These are phyloP conservation scores for Pristionchus maxplancki DNA, from an alignment of 2,888 invertebrate genomes.

Conservation along the genomic window DNA sequence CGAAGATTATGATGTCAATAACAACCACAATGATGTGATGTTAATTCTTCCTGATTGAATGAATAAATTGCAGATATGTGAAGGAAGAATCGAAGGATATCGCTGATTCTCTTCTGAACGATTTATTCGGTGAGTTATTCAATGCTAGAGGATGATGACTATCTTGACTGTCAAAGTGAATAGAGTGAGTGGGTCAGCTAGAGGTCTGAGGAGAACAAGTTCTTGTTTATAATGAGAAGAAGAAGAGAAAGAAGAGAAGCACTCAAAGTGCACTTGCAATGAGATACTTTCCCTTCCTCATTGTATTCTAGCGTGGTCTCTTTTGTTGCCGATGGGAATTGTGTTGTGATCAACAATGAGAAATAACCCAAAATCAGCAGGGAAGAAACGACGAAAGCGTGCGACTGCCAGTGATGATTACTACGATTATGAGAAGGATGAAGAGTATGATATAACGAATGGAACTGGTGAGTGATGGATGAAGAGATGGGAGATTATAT, in stretches of 20 bases:
- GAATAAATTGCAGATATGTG: constrained; percentile 21
- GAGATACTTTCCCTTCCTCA: background rate
- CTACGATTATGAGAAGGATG: constrained; percentile 69
- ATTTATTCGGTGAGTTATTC: constrained; percentile 60
- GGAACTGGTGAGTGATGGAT: constrained; percentile 32
- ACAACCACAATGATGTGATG: background rate
- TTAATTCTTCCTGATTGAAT: background rate
- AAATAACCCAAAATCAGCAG: constrained; percentile 20
- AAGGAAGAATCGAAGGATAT: constrained; percentile 58
- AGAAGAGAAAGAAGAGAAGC: background rate
- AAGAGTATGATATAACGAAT: constrained; percentile 59
- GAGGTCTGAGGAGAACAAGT: background rate
- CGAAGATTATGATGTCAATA: background rate
- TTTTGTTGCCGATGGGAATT: background rate
- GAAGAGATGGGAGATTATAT: background rate
- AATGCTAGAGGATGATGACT: background rate
- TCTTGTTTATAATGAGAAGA: background rate
- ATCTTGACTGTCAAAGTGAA: background rate
- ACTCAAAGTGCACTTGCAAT: constrained; percentile 1
- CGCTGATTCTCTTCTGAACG: constrained; percentile 61
- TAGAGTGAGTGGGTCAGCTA: background rate
- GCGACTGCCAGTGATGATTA: constrained; percentile 62
- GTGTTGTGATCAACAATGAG: background rate
- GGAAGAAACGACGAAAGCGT: constrained; percentile 68
- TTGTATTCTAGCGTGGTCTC: background rate